Conservation (phyloP, 2,888 invertebrate species). For the Sycophila texana region DNA sequence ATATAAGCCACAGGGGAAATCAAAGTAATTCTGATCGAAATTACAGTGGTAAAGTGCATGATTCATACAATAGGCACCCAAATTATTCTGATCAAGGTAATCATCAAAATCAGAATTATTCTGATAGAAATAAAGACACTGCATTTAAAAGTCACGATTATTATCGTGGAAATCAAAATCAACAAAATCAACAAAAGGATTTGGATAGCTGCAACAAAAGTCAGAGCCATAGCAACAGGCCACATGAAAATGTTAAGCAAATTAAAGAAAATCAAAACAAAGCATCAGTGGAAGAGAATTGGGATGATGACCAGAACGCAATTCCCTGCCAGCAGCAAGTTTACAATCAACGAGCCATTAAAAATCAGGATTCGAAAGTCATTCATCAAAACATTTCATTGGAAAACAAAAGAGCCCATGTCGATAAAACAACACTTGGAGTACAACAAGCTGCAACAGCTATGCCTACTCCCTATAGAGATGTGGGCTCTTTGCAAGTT, state of each 20-base stretch:
- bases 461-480: neutral
- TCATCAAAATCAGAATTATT: neutral
- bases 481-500: neutral
- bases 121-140: neutral
- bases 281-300: slow-evolving; percentile 10
- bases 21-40: neutral
- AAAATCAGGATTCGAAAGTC: neutral
- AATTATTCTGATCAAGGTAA: neutral
- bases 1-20: no score
- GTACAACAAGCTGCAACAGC: neutral
- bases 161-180: slow-evolving; percentile 1
- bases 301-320: neutral
- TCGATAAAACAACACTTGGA: neutral
- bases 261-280: neutral
- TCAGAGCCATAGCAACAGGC: slow-evolving; percentile 1
- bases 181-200: slow-evolving; percentile 10
- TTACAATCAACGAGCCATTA: neutral
- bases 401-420: neutral
- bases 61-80: neutral
- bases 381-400: neutral
- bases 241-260: neutral
- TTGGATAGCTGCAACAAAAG: neutral
- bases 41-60: neutral
- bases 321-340: no score
- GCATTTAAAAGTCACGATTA: slow-evolving; percentile 6